Percentiles rank a stretch among this genome's conserved stretches.
Conservation (phyloP, 2,888 invertebrate species). For the Torymus texanus region DNA sequence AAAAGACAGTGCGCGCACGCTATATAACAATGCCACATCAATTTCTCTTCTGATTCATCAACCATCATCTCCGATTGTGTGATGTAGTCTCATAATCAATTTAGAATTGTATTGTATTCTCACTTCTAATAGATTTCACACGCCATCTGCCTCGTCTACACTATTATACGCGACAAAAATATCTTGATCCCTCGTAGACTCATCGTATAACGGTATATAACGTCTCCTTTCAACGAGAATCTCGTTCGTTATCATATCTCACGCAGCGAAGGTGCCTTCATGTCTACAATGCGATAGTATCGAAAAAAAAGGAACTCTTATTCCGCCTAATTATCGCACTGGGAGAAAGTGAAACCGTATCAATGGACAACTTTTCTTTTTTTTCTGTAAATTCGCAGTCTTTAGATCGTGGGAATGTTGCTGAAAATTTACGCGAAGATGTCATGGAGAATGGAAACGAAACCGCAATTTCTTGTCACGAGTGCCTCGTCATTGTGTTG, state of each 20-base stretch:
- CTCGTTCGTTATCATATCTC: constrained; percentile 4
- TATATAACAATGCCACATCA: too few relatives aligned
- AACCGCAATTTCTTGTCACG: neutral
- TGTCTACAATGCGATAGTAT: neutral
- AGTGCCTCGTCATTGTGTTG: constrained; percentile 24
- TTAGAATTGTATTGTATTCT: too few relatives aligned
- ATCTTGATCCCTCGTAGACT: too few relatives aligned
- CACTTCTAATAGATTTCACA: too few relatives aligned
- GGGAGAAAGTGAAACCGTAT: constrained; percentile 36
- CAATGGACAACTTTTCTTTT: neutral
- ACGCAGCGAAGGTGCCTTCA: neutral
- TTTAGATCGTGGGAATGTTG: neutral
- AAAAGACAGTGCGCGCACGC: too few relatives aligned
- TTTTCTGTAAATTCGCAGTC: neutral
- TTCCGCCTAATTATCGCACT: constrained; percentile 24
- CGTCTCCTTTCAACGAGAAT: neutral
- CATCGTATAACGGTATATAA: too few relatives aligned
- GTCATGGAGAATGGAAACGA: neutral
- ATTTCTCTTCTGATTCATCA: too few relatives aligned
- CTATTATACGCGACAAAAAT: too few relatives aligned
- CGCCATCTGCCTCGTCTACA: too few relatives aligned
- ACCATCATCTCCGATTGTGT: too few relatives aligned
- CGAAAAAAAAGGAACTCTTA: constrained; percentile 28
- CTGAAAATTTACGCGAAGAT: constrained; percentile 24
- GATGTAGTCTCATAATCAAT: too few relatives aligned